Conservation (phyloP, 2,888 invertebrate species). For the Tryphoninae sp. region DNA sequence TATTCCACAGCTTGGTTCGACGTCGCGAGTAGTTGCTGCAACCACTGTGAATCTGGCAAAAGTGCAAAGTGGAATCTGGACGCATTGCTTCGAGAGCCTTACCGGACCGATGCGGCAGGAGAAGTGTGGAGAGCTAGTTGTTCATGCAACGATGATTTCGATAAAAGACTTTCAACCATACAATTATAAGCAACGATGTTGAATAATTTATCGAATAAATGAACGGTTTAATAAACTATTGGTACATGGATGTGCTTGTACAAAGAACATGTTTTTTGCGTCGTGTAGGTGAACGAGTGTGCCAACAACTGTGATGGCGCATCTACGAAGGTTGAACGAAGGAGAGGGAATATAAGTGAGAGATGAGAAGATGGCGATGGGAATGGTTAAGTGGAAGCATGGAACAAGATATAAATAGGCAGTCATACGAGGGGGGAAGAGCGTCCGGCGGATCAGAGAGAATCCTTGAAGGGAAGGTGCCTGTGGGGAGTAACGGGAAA, state of each 20-base stretch:
- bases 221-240: neutral
- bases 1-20: constrained; percentile 74
- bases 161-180: no score
- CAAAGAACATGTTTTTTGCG: neutral
- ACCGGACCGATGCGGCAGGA: neutral
- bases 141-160: neutral
- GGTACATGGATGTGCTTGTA: neutral
- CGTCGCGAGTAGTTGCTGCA: constrained; percentile 73
- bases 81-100: constrained; percentile 20
- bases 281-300: neutral
- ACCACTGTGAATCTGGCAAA: constrained; percentile 73
- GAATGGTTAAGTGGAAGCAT: constrained; percentile 16
- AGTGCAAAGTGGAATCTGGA: constrained; percentile 72
- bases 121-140: constrained; percentile 1
- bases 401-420: constrained; percentile 21
- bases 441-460: constrained; percentile 42
- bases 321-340: neutral
- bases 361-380: constrained; percentile 6
- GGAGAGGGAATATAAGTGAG: constrained; percentile 10
- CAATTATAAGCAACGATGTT: neutral
- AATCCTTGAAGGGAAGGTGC: constrained; percentile 51
- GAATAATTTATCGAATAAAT: neutral
- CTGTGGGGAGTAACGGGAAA: constrained; percentile 53
- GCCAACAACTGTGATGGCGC: neutral
- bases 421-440: constrained; percentile 6